Evolutionary conservation across 2,113 vertebrate genomes (phyloP), one percentile per base, ranked within the genome.

Genomic region (Ictidomys tridecemlineatus): DNA sequence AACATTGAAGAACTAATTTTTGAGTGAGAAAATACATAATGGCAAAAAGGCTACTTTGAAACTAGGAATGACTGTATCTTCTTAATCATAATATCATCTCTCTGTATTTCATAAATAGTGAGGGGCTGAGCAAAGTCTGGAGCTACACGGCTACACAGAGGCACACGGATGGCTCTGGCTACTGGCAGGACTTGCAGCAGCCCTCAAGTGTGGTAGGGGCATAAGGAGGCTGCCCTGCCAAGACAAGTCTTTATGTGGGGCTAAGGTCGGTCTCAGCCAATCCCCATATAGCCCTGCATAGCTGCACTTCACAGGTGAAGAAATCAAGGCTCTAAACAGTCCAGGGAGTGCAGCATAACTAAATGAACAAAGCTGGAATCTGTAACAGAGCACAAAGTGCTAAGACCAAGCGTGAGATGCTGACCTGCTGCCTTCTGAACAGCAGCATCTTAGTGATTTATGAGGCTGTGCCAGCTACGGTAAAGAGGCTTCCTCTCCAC

Each of bases 41-140:
- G 74, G 72, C 86, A 93, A 79, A 93, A 56, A 87, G 83, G 90
- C 84, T 87, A 37, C 94, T 96, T 69, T 93, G 77, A 95, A 95
- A 92, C 73, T 70, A 42, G 83, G 39, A 51, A 58, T 30, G 85
- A 74, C 14, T 37, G n/a, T 20, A 24, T 78, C 58, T 32, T 37
- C 53, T 39, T 63, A 67, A 45, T 51, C 93, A 24, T 20, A 26
- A 48, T 7, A 13, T 14, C 73, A 12, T 20, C 39, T 24, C 30
- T 61, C 22, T 9, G 8, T 4, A 14, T 24, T 53, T 17, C 45
- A 22, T 63, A 69, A 48, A n/a, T 4, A 45, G 67, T 4, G 34
- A 63, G 32, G 34, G 61, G 34, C 28, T 20, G 34, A 37, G 76
- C 16, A 9, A n/a, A 84, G 73, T 17, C 5, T 22, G 14, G 24